phyloP scores from a whole-genome alignment of 37 sponge, comb jelly and placozoan species.

The Aphrocallistes beatrix region DNA sequence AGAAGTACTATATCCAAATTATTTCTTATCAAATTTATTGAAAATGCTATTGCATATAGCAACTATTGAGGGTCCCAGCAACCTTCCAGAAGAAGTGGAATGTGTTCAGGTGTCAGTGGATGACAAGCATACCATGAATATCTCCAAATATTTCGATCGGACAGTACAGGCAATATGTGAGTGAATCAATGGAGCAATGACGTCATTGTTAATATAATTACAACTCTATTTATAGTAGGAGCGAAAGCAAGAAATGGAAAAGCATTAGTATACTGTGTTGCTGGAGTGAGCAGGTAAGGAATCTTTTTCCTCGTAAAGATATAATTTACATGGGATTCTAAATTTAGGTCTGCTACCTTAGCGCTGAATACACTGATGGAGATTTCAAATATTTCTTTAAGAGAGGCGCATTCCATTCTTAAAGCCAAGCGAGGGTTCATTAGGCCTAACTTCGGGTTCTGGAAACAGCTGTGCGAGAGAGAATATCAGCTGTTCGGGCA shows the following conservation, averaged over 20 bases:
- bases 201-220: neutral
- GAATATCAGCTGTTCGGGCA: neutral
- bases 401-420: slow-evolving; percentile 6
- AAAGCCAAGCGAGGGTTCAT: neutral
- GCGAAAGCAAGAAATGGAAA: neutral
- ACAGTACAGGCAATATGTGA: neutral
- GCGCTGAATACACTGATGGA: neutral
- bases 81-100: slow-evolving; percentile 3
- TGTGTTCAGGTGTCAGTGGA: neutral
- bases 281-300: slow-evolving; percentile 9
- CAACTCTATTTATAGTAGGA: neutral
- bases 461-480: slow-evolving; percentile 12
- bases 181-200: neutral
- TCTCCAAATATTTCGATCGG: neutral
- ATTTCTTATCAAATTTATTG: neutral
- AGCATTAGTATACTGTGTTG: slow-evolving; percentile 8
- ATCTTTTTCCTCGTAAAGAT: neutral
- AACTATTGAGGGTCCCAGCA: neutral
- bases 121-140: neutral
- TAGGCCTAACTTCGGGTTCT: neutral
- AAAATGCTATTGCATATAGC: neutral
- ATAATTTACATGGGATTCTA: too few relatives aligned
- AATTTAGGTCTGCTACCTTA: neutral
- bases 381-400: neutral
- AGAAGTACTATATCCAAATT: neutral